Evolutionary conservation across 1,140 invertebrate genomes (phyloP).

Genomic region (Rhynchophorus ferrugineus): DNA sequence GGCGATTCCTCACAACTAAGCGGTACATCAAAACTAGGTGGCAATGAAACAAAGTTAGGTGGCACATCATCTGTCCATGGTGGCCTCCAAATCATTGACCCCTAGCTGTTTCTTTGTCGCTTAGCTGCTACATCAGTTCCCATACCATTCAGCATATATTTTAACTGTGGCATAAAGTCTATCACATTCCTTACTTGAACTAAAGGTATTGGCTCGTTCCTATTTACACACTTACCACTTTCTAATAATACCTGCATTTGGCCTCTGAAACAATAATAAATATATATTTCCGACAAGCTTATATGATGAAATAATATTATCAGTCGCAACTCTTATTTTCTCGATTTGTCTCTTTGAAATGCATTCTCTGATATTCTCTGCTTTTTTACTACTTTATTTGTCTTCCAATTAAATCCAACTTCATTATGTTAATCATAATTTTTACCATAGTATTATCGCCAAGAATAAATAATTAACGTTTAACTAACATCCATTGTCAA

Average conservation of each 20-base stretch:
- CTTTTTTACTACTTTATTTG: too few relatives aligned
- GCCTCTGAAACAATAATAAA: conserved; percentile 45
- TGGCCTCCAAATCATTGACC: conserved; percentile 40
- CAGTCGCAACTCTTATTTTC: too few relatives aligned
- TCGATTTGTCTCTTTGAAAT: too few relatives aligned
- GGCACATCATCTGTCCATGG: conserved; percentile 23
- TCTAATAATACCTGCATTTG: conserved; percentile 68
- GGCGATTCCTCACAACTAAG: neutral
- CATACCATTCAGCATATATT: conserved; percentile 61
- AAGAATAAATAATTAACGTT: too few relatives aligned
- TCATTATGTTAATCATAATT: too few relatives aligned
- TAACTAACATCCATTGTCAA: too few relatives aligned
- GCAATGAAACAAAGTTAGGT: conserved; percentile 6
- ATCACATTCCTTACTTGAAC: conserved; percentile 75
- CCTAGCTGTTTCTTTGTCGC: conserved; percentile 55
- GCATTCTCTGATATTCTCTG: too few relatives aligned
- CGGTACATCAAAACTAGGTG: neutral
- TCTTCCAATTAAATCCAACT: too few relatives aligned
- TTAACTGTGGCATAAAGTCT: conserved; percentile 77
- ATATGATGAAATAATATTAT: too few relatives aligned
- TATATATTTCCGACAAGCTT: neutral
- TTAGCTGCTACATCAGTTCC: conserved; percentile 44
- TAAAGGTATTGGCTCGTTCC: conserved; percentile 55
- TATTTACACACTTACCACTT: conserved; percentile 60
- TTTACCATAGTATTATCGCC: too few relatives aligned